Percentiles rank a stretch among this genome's conserved stretches.
These are phyloP conservation scores for Riparia riparia DNA, from an alignment of 2,113 vertebrate species.

Conservation along the genomic window DNA sequence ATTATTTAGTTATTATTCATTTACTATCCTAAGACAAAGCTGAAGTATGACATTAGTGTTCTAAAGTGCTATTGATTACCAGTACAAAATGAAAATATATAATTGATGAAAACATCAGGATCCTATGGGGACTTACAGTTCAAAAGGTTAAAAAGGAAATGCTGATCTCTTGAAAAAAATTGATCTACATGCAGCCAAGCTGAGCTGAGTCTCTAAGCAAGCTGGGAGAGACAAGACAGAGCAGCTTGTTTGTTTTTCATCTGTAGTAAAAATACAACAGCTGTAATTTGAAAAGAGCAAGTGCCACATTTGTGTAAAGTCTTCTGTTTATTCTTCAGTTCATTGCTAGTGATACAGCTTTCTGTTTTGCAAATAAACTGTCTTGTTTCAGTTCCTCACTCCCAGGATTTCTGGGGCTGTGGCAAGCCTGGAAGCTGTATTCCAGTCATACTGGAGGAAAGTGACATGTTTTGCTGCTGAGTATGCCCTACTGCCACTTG, in stretches of 20 bases:
- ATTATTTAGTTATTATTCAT: conserved; percentile 67
- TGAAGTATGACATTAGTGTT: conserved; percentile 53
- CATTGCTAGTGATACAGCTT: background rate
- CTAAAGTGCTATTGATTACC: conserved; percentile 62
- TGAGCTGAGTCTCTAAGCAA: conserved; percentile 34
- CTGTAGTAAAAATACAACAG: conserved; percentile 21
- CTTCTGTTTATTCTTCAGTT: conserved; percentile 56
- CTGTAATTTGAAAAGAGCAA: conserved; percentile 62
- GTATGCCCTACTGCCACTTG: background rate
- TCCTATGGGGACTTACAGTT: conserved; percentile 30
- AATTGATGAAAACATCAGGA: conserved; percentile 68
- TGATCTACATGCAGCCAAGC: conserved; percentile 41
- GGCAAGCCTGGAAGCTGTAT: background rate
- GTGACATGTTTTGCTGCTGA: background rate
- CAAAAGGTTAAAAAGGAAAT: conserved; percentile 51
- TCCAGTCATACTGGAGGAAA: background rate
- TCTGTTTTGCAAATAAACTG: conserved; percentile 41
- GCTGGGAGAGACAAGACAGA: conserved; percentile 32
- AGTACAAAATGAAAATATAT: conserved; percentile 70
- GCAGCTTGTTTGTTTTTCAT: conserved; percentile 58
- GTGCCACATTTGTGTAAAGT: conserved; percentile 28
- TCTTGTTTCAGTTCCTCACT: background rate
- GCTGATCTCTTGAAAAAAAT: conserved; percentile 52
- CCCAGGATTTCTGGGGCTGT: background rate
- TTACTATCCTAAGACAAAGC: conserved; percentile 44